Evolutionary conservation across 2,113 vertebrate species (phyloP).

Genomic region (Himantopus leucocephalus): DNA sequence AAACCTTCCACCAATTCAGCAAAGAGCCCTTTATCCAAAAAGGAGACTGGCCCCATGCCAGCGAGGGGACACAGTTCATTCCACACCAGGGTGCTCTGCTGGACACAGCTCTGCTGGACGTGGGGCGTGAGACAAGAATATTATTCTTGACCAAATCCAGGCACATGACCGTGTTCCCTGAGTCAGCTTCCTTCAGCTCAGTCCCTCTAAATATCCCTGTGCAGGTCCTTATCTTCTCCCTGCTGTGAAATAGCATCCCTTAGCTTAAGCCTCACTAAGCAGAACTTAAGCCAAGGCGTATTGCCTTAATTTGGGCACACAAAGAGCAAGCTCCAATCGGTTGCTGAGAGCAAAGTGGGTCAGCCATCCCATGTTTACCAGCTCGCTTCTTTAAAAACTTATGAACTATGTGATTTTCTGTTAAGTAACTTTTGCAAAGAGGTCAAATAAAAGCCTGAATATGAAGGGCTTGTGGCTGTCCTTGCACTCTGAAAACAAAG

Average conservation of each 20-base stretch:
- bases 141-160: not conserved
- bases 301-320: not conserved
- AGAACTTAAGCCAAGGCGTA: constrained; percentile 1
- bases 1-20: not conserved
- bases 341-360: not conserved
- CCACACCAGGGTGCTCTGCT: not conserved
- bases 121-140: accelerated
- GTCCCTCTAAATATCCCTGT: not conserved
- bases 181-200: not conserved
- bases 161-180: accelerated
- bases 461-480: not conserved
- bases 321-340: not conserved
- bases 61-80: not conserved
- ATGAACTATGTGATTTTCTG: not conserved
- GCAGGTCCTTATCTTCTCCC: not conserved
- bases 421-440: not conserved
- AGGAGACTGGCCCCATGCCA: accelerated
- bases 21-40: not conserved
- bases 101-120: not conserved
- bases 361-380: not conserved
- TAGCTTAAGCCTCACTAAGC: not conserved
- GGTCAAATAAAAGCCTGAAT: not conserved
- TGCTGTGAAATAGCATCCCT: not conserved
- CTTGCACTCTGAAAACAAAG: not conserved
- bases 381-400: not conserved